A percentile compares a stretch with the other conserved stretches of the same genome.
Evolutionary conservation across 2,888 invertebrate genomes (phyloP).

Genomic region (Leucoma salicis): DNA sequence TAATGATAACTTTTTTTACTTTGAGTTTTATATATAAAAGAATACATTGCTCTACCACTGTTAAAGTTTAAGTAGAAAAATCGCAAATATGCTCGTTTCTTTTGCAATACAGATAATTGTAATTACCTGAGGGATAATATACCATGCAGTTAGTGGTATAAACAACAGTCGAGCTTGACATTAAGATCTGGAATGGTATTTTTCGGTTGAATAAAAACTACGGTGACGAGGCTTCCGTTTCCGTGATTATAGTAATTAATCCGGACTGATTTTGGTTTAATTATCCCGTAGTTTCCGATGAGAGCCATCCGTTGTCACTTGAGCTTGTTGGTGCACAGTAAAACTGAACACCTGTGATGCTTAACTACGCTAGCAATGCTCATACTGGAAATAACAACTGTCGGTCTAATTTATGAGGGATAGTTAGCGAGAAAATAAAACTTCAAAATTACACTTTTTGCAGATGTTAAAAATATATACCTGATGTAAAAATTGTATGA

Average conservation of each 20-base stretch:
- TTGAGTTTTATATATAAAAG: no score
- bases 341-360: background rate
- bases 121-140: conserved; percentile 27
- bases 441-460: no score
- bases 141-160: conserved; percentile 29
- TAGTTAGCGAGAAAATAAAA: no score
- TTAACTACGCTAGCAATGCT: background rate
- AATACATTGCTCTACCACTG: no score
- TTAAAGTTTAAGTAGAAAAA: conserved; percentile 11
- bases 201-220: conserved; percentile 48
- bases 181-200: conserved; percentile 56
- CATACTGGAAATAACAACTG: background rate
- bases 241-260: conserved; percentile 78
- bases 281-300: conserved; percentile 66
- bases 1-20: no score
- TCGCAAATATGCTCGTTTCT: conserved; percentile 9
- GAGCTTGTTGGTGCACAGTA: background rate
- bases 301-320: conserved; percentile 46
- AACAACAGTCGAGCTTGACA: conserved; percentile 48
- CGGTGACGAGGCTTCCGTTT: conserved; percentile 65
- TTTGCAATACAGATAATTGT: conserved; percentile 19
- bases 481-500: no score
- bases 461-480: no score
- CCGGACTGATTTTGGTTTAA: conserved; percentile 69
- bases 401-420: background rate